Evolutionary conservation across 2,888 invertebrate species (phyloP).

Genomic region (Rhaphigaster nebulosa): DNA sequence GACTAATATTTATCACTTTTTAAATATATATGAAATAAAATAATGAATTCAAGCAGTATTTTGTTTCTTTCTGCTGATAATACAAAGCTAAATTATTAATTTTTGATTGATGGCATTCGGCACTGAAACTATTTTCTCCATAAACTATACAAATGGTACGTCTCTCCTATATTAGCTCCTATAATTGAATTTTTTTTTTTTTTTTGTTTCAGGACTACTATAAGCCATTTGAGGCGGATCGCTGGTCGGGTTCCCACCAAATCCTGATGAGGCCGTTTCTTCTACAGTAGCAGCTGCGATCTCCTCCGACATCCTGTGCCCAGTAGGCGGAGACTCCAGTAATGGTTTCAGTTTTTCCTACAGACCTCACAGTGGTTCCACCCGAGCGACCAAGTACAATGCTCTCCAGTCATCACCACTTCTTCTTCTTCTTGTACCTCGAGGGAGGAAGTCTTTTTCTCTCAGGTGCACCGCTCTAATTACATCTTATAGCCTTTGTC

Average conservation of each 20-base stretch:
- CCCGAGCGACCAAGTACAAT: conserved; percentile 33
- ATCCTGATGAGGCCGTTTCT: conserved; percentile 14
- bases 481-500: neutral
- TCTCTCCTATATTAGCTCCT: neutral
- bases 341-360: conserved; percentile 5
- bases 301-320: neutral
- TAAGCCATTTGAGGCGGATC: neutral
- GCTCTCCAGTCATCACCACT: neutral
- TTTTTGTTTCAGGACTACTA: neutral
- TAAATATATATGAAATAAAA: too few relatives aligned
- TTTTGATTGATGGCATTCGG: too few relatives aligned
- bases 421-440: conserved; percentile 33
- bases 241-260: neutral
- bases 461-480: conserved; percentile 2
- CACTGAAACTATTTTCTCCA: too few relatives aligned
- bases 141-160: neutral
- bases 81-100: too few relatives aligned
- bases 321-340: neutral
- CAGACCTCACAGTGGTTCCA: conserved; percentile 5
- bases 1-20: too few relatives aligned
- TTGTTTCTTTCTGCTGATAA: too few relatives aligned
- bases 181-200: neutral
- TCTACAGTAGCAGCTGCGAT: neutral
- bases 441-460: conserved; percentile 20
- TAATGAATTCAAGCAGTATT: too few relatives aligned